Base-by-base conservation (phyloP, 1,140 invertebrate genomes). In the Drosophila subobscura region DNA sequence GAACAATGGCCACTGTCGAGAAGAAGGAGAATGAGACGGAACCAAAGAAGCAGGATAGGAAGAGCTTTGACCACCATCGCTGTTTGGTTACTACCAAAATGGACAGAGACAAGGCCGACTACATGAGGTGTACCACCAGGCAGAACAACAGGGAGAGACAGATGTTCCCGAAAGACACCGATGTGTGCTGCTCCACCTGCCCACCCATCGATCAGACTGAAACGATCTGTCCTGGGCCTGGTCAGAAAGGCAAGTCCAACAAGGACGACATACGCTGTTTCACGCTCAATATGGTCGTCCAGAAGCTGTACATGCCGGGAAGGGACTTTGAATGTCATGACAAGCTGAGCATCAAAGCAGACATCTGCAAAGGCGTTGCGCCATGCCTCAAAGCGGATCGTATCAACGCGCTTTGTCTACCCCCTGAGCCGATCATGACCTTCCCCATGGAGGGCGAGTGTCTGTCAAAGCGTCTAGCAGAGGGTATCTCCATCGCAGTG, bases 331-430 rank as follows among this genome's bases (percentile, higher is more conserved):
- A 74, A 23, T 52, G 42, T 12, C 60, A 5, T 1, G 61, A 66
- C 0, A 4, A 22, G 6, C 49, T 86, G 3, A 7, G 41, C 1
- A 54, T 85, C 0, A 56, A 10, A 2, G 65, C 54, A 0, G 51
- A 49, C 4, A 44, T 85, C 2, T 86, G 81, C 23, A 49, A 47
- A 4, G 68, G 65, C 0, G 79, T 78, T 55, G 77, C 80, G 25
- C 50, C 67, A 0, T 0, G 41, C 0, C 33, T 85, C 16, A 49
- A 72, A 8, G 33, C 23, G 0, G 25, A 37, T 25, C 73, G 81
- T n/a, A 80, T 85, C 16, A 74, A 80, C 12, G 68, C 80, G 27
- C 86, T 86, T 40, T 65, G 42, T 4, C 20, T 85, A 47, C 81
- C 81, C 0, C 0, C 4, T 0, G 65, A 86, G n/a, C 50, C 49